phyloP scores from a whole-genome alignment of 2,797 vertebrate species.

The Xiphorhynchus erythropygius region DNA sequence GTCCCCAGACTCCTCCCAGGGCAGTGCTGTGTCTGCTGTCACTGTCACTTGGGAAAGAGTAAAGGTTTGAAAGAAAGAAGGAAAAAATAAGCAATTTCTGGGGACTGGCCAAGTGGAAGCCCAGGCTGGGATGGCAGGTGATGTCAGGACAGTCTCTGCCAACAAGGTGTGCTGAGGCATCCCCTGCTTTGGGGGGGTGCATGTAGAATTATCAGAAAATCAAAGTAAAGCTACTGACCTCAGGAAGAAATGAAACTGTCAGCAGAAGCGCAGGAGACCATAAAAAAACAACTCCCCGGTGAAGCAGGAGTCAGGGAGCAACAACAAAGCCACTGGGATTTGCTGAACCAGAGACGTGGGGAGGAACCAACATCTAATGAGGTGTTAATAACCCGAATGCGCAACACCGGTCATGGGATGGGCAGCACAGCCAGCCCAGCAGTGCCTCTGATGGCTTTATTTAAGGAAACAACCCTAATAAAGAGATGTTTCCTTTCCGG shows the following conservation, averaged over 20 bases:
- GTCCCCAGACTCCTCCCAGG: background rate
- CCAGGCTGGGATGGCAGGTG: background rate
- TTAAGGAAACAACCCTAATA: slow-evolving; percentile 66
- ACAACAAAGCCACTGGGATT: slow-evolving; percentile 7
- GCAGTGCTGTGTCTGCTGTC: background rate
- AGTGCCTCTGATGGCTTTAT: slow-evolving; percentile 23
- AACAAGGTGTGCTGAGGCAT: background rate
- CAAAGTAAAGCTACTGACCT: background rate
- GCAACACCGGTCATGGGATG: slow-evolving; percentile 7
- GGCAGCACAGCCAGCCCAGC: slow-evolving; percentile 16
- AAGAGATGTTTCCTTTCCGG: slow-evolving; percentile 34
- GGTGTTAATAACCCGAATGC: slow-evolving; percentile 34
- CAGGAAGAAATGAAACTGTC: slow-evolving; percentile 36
- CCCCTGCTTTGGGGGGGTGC: accelerated
- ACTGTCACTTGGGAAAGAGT: background rate
- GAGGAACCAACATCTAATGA: slow-evolving; percentile 39
- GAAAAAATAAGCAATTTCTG: background rate
- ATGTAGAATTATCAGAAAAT: background rate
- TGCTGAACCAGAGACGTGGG: slow-evolving; percentile 15
- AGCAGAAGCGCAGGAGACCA: slow-evolving; percentile 24
- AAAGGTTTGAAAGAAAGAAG: background rate
- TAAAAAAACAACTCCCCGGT: background rate
- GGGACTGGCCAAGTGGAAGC: background rate
- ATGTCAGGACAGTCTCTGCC: background rate
- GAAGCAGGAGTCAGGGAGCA: background rate